Evolutionary conservation across 2,113 vertebrate genomes (phyloP).

Genomic region (Shinisaurus crocodilurus): DNA sequence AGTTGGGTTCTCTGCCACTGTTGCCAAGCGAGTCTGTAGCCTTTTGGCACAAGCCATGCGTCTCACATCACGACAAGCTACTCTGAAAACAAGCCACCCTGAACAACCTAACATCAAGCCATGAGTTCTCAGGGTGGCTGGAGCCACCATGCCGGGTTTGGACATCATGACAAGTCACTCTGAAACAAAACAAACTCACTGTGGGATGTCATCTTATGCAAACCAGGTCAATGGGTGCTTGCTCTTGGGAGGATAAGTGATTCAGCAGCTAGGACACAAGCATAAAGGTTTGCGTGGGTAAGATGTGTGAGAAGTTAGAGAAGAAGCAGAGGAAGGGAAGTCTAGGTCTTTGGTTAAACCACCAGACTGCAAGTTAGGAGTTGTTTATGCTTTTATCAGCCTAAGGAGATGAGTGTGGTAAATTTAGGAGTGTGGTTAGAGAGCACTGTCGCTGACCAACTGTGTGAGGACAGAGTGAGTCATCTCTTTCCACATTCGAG

Average conservation of each 20-base stretch:
- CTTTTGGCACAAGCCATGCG: too few species aligned
- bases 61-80: too few species aligned
- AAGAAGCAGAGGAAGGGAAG: background rate
- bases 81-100: too few species aligned
- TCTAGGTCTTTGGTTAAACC: background rate
- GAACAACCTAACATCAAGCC: too few species aligned
- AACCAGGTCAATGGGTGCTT: too few species aligned
- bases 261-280: background rate
- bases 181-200: too few species aligned
- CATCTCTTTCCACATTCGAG: background rate
- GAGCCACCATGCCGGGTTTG: too few species aligned
- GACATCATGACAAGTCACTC: too few species aligned
- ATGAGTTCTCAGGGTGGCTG: too few species aligned
- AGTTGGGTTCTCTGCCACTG: too few species aligned
- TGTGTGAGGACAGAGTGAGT: background rate
- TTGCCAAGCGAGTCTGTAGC: too few species aligned
- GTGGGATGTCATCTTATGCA: too few species aligned
- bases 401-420: background rate
- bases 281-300: slow-evolving; percentile 8
- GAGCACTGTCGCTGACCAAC: background rate
- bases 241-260: background rate
- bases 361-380: background rate
- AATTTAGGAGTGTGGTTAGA: background rate
- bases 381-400: background rate
- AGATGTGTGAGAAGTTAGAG: background rate